These are phyloP conservation scores for Gadopsis marmoratus DNA, from an alignment of 2,797 vertebrate species.

Conservation along the genomic window DNA sequence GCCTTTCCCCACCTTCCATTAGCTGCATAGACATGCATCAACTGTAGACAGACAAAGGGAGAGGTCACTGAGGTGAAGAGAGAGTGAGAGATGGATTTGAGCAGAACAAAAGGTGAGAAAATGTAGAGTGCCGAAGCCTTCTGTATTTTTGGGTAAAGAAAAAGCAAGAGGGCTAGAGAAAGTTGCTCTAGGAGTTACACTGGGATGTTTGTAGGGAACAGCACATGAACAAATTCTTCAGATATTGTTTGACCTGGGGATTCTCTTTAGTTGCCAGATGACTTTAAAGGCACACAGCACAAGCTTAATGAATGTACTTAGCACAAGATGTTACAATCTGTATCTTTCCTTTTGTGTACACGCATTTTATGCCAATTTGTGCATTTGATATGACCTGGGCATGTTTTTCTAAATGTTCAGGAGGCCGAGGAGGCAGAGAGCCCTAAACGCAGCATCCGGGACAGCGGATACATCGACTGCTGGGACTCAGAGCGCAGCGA, in stretches of 20 bases:
- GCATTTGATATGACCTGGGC: not conserved
- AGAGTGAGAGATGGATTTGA: conserved; percentile 31
- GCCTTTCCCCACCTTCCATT: conserved; percentile 84
- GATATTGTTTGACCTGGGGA: not conserved
- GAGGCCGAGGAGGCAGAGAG: conserved; percentile 94
- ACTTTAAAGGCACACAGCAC: not conserved
- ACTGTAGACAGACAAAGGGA: conserved; percentile 76
- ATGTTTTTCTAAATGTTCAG: conserved; percentile 72
- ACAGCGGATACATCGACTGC: conserved; percentile 98
- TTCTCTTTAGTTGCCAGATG: not conserved
- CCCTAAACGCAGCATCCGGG: conserved; percentile 92
- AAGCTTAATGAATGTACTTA: not conserved
- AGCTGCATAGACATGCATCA: conserved; percentile 78
- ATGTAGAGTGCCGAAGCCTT: not conserved
- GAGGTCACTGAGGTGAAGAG: conserved; percentile 50
- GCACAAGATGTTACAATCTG: rapidly evolving
- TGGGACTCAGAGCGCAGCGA: conserved; percentile 98
- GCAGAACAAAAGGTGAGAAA: conserved; percentile 20
- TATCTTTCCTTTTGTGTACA: not conserved
- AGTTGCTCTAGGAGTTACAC: not conserved
- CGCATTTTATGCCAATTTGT: not conserved
- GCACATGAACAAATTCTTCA: not conserved
- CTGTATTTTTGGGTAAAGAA: not conserved
- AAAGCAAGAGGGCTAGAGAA: not conserved
- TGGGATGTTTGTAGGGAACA: not conserved